A percentile compares a stretch with the other conserved stretches of the same genome.
Evolutionary conservation across 2,888 invertebrate genomes (phyloP).

Genomic region (Leucania comma): DNA sequence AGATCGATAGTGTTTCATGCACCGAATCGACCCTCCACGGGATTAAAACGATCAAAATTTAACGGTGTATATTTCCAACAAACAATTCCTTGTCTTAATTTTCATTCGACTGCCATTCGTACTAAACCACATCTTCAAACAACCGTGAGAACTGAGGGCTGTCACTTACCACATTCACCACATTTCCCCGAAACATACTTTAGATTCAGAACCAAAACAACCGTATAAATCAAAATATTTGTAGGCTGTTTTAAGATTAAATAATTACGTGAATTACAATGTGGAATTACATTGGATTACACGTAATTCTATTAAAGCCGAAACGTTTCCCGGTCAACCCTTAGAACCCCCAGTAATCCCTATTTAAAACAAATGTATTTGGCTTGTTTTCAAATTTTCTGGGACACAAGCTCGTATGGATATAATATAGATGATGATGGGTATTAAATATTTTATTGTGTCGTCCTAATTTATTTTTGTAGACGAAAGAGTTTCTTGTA

Average conservation of each 20-base stretch:
- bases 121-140: neutral
- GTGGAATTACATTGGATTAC: constrained; percentile 53
- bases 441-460: neutral
- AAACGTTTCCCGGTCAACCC: constrained; percentile 43
- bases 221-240: constrained; percentile 54
- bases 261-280: constrained; percentile 61
- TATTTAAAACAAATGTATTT: constrained; percentile 51
- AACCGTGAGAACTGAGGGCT: constrained; percentile 5
- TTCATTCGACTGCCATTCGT: too few species aligned
- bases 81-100: too few species aligned
- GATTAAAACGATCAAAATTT: too few species aligned
- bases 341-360: constrained; percentile 44
- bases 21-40: too few species aligned
- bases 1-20: too few species aligned
- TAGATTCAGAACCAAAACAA: constrained; percentile 40
- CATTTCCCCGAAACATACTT: constrained; percentile 32
- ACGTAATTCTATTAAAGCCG: constrained; percentile 59
- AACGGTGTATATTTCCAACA: too few species aligned
- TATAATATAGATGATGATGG: constrained; percentile 40
- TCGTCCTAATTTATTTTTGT: neutral
- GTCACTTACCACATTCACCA: constrained; percentile 8
- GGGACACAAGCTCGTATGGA: constrained; percentile 10
- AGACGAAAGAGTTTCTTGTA: too few species aligned
- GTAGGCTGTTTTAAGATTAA: constrained; percentile 58
- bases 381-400: constrained; percentile 42